Conservation (phyloP, 2,888 invertebrate species). For the Hipparchia sbordonii region DNA sequence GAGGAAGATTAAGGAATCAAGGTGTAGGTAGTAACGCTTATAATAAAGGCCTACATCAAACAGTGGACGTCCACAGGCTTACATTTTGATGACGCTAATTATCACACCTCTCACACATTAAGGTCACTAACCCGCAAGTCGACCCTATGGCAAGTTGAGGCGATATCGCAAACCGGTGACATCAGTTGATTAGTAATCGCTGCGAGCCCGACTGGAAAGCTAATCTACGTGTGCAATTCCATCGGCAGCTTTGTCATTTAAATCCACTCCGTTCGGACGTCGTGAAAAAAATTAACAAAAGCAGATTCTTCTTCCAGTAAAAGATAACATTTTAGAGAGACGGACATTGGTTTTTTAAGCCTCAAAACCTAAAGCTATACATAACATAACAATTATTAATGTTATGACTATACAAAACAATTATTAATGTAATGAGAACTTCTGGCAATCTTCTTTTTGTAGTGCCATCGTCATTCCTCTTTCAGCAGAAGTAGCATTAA, state of each 20-base stretch:
- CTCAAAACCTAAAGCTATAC: neutral
- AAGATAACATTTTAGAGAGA: neutral
- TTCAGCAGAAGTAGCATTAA: too few species aligned
- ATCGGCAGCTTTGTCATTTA: slow-evolving; percentile 34
- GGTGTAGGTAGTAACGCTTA: neutral
- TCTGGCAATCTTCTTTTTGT: too few species aligned
- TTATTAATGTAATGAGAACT: too few species aligned
- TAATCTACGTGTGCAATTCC: slow-evolving; percentile 29
- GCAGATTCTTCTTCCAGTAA: neutral
- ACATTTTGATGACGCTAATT: neutral
- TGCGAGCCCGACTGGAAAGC: slow-evolving; percentile 23
- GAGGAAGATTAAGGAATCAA: neutral
- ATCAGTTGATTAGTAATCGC: slow-evolving; percentile 34
- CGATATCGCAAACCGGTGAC: slow-evolving; percentile 26
- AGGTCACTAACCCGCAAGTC: neutral
- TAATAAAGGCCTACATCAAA: neutral
- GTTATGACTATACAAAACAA: too few species aligned
- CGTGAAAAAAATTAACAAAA: slow-evolving; percentile 26
- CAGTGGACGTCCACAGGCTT: neutral
- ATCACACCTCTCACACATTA: neutral
- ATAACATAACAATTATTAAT: too few species aligned
- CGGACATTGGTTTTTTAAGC: neutral
- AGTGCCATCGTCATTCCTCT: too few species aligned
- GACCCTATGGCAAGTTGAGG: neutral
- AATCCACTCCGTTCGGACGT: slow-evolving; percentile 17